Evolutionary conservation across 2,888 invertebrate genomes (phyloP).

Genomic region (Meiosimyza decipiens): DNA sequence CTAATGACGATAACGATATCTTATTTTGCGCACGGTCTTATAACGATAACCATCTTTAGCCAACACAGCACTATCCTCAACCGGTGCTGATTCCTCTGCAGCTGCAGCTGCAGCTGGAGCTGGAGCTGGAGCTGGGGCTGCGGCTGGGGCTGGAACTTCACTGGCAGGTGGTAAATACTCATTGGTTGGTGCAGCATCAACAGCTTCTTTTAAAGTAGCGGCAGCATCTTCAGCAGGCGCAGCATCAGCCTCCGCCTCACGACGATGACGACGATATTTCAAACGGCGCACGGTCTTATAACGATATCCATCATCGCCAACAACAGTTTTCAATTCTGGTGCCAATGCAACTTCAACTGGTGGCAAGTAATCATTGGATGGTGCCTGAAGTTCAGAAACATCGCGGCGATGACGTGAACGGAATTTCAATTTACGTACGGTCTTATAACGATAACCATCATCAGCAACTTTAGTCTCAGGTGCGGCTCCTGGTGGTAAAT

Average conservation of each 20-base stretch:
- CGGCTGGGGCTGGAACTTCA: constrained; percentile 27
- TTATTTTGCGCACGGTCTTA: constrained; percentile 61
- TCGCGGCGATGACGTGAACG: constrained; percentile 63
- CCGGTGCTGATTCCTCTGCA: constrained; percentile 47
- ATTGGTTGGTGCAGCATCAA: constrained; percentile 46
- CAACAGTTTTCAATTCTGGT: constrained; percentile 58
- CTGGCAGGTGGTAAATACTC: constrained; percentile 58
- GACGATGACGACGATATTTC: constrained; percentile 61
- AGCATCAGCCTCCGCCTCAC: constrained; percentile 50
- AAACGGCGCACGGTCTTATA: constrained; percentile 62
- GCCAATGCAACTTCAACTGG: constrained; percentile 55
- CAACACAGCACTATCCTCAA: constrained; percentile 55
- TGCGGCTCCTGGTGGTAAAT: constrained; percentile 55
- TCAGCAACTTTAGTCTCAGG: constrained; percentile 57
- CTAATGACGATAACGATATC: constrained; percentile 61
- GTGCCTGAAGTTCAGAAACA: constrained; percentile 58
- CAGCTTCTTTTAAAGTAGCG: constrained; percentile 36
- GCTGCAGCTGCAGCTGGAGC: constrained; percentile 24
- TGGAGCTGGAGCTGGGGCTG: constrained; percentile 7
- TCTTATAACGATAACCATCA: constrained; percentile 63
- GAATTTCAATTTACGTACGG: constrained; percentile 60
- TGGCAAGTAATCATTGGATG: constrained; percentile 57
- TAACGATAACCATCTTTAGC: constrained; percentile 63
- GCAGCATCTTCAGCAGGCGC: constrained; percentile 38
- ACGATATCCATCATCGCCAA: constrained; percentile 61